Evolutionary conservation across 2,888 invertebrate species (phyloP), one percentile per base, ranked within the genome.

Genomic region (Zaprionus lineosus): DNA sequence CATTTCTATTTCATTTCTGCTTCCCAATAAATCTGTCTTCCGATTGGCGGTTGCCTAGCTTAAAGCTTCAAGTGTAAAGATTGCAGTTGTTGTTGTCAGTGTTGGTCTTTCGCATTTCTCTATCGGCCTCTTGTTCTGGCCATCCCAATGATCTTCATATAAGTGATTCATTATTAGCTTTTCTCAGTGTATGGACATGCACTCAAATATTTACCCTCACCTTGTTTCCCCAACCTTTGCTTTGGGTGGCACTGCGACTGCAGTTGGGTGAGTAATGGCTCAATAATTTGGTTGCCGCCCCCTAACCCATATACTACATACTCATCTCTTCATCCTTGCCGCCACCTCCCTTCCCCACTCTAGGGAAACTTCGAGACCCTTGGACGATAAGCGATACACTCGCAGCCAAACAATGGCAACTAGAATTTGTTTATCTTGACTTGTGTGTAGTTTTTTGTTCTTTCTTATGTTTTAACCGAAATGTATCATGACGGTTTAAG

Each of bases 401-500:
- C n/a, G n/a, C n/a, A 58, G 61, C 67, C 60, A 46, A 70, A 69
- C 79, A 83, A 83, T 77, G 70, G 74, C 71, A 84, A 77, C 78
- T 67, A 81, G 71, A 78, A 84, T 74, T 74, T 78, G 78, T 78
- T 84, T 78, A 78, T 78, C 78, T 78, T 74, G 47, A 81, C 66
- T 84, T 60, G 73, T 79, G 65, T 75, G 48, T 59, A 57, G 61
- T 76, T 63, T 51, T 58, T 78, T 72, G 55, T 61, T 79, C 61
- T 71, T 68, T 55, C 39, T 65, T 79, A 74, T 76, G 77, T 70
- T 77, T 84, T 81, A 76, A 77, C 82, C 84, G 69, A 77, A 77
- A 77, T 69, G 82, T 77, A 84, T 84, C 74, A 76, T 73, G 77
- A 84, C 66, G 77, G 82, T 69, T 69, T 81, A 84, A 77, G 74